These are phyloP conservation scores for Anagrus nilaparvatae DNA, from an alignment of 1,140 invertebrate species.

Conservation along the genomic window DNA sequence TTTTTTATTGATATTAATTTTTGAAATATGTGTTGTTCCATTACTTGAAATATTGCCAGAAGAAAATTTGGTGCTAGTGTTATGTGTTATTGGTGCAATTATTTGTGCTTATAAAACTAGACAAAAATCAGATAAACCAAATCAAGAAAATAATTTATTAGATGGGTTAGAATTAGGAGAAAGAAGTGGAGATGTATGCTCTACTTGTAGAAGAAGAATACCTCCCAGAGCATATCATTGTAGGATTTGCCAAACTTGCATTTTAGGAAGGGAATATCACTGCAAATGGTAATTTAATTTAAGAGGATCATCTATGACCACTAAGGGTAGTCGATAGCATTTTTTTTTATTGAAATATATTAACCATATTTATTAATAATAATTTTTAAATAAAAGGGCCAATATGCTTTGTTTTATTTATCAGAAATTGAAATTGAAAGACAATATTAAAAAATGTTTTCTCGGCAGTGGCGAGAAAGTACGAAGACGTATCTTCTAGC, in stretches of 20 bases:
- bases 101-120: conserved; percentile 51
- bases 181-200: conserved; percentile 33
- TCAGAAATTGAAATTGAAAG: too few relatives aligned
- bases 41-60: conserved; percentile 54
- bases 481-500: too few relatives aligned
- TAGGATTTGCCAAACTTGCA: conserved; percentile 35
- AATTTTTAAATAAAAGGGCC: neutral
- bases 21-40: conserved; percentile 51
- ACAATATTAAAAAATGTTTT: too few relatives aligned
- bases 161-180: conserved; percentile 35
- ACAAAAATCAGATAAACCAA: conserved; percentile 35
- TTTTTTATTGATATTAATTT: conserved; percentile 52
- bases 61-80: conserved; percentile 54
- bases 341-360: neutral
- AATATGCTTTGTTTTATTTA: neutral
- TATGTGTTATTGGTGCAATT: conserved; percentile 45
- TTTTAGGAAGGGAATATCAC: conserved; percentile 37
- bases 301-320: neutral
- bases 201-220: conserved; percentile 31
- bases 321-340: conserved; percentile 4
- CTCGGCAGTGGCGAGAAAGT: too few relatives aligned
- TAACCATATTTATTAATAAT: neutral
- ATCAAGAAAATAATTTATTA: conserved; percentile 23
- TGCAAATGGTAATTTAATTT: conserved; percentile 33
- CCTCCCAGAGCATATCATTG: conserved; percentile 34